Base-by-base conservation (phyloP, 92 coral and sea anemone species). In the Isaurus tuberculatus region DNA sequence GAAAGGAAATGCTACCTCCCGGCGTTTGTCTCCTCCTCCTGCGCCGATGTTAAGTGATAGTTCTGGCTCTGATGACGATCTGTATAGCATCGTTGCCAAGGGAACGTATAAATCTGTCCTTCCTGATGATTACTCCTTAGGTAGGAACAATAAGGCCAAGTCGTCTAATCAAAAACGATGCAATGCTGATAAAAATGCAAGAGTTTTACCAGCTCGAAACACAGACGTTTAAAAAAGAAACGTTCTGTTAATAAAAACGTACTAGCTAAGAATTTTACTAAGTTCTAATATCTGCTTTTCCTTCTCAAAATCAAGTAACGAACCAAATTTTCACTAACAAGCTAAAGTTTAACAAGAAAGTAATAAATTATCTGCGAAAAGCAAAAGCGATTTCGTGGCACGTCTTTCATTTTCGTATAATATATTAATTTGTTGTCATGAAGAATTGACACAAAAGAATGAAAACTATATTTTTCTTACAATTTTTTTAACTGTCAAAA, bases 31-130 rank as follows among this genome's bases (percentile, higher is more conserved):
- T 22, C 87, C 98, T 91, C 95, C 91, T 69, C 94, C 93, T 87
- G 93, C 93, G 79, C 95, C 91, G 44, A 85, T 68, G 79, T 85
- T 87, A 70, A 87, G 90, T 51, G 98, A 93, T 81, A 93, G 98
- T 79, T 93, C 98, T 27, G 95, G 95, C 83, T 93, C 98, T 48
- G 98, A 93, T 44, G 98, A 93, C 75, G 98, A 93, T 86, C 94
- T 93, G 72, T 93, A 91, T 89, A 93, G 98, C 84, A 92, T 93
- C 69, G 98, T 93, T 91, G 94, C 98, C 43, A 93, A 93, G 90
- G 97, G 98, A 73, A 89, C 79, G 46, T 93, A 93, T 89, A 84
- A 80, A 29, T 91, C 94, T 15, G 94, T 88, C 23, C 91, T 87
- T 22, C 92, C 94, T 44, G 95, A 89, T 48, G 70, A 77, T 60